A percentile compares a stretch with the other conserved stretches of the same genome.
These are phyloP conservation scores for Papilio elwesi DNA, from an alignment of 2,888 invertebrate species.

Conservation along the genomic window DNA sequence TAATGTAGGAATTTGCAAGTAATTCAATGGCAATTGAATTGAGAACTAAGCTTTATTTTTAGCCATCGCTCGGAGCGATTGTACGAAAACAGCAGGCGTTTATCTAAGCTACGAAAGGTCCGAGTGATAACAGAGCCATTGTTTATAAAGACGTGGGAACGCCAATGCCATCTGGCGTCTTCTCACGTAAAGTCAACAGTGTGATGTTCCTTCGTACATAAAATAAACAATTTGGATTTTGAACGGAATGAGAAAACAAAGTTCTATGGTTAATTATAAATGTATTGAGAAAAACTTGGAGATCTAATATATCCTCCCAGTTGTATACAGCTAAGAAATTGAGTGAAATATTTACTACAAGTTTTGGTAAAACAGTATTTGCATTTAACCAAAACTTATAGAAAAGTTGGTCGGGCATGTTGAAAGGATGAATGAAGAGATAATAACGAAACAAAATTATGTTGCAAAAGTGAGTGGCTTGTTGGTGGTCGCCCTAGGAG, in stretches of 20 bases:
- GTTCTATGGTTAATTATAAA: neutral
- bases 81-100: neutral
- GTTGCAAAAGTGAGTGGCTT: too few species aligned
- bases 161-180: neutral
- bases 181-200: slow-evolving; percentile 15
- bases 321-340: too few species aligned
- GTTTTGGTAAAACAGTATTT: too few species aligned
- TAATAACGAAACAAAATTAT: too few species aligned
- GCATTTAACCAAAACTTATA: too few species aligned
- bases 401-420: too few species aligned
- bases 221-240: neutral
- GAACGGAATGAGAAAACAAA: neutral
- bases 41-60: too few species aligned
- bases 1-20: neutral
- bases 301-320: too few species aligned
- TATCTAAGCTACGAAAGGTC: slow-evolving; percentile 16
- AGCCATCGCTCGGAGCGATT: neutral
- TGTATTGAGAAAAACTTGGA: neutral
- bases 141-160: slow-evolving; percentile 3
- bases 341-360: too few species aligned
- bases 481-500: too few species aligned
- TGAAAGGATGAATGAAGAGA: too few species aligned
- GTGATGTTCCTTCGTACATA: neutral
- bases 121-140: slow-evolving; percentile 5
- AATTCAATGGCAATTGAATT: too few species aligned